phyloP scores from a whole-genome alignment of 1,140 invertebrate genomes.

The Listronotus oregonensis region DNA sequence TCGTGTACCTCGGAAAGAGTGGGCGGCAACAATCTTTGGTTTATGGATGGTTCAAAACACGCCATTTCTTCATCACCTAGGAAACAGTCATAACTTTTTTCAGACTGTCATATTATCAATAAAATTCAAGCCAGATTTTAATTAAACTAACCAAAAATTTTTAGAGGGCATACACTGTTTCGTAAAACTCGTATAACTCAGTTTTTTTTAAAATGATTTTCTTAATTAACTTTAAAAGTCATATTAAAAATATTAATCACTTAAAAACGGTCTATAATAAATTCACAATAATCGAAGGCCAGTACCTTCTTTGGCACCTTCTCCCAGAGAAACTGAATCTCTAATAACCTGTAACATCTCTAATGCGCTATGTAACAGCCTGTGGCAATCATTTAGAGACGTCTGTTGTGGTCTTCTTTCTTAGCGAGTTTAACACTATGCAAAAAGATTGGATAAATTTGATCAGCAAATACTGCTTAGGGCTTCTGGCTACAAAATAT shows the following conservation, averaged over 20 bases:
- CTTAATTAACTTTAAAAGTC: too few species aligned
- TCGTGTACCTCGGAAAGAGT: constrained; percentile 97
- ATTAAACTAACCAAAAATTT: too few species aligned
- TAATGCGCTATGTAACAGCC: constrained; percentile 69
- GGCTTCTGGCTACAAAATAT: constrained; percentile 59
- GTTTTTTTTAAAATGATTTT: too few species aligned
- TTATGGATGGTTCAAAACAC: constrained; percentile 94
- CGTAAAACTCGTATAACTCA: too few species aligned
- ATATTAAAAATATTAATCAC: too few species aligned
- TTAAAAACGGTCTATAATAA: too few species aligned
- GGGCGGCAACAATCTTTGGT: constrained; percentile 91
- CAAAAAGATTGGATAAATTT: constrained; percentile 86
- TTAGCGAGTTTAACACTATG: constrained; percentile 73
- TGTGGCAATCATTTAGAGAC: constrained; percentile 67
- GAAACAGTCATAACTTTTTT: constrained; percentile 2
- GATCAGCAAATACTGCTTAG: constrained; percentile 77
- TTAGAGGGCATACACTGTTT: too few species aligned
- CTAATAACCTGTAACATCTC: constrained; percentile 82
- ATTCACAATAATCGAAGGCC: too few species aligned
- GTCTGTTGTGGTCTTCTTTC: constrained; percentile 62
- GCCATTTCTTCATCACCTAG: constrained; percentile 58
- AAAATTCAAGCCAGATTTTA: too few species aligned
- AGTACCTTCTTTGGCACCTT: constrained; percentile 62
- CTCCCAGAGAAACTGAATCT: constrained; percentile 75
- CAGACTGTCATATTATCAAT: too few species aligned